phyloP scores from a whole-genome alignment of 23 tunicate species.

The Clavelina lepadiformis region DNA sequence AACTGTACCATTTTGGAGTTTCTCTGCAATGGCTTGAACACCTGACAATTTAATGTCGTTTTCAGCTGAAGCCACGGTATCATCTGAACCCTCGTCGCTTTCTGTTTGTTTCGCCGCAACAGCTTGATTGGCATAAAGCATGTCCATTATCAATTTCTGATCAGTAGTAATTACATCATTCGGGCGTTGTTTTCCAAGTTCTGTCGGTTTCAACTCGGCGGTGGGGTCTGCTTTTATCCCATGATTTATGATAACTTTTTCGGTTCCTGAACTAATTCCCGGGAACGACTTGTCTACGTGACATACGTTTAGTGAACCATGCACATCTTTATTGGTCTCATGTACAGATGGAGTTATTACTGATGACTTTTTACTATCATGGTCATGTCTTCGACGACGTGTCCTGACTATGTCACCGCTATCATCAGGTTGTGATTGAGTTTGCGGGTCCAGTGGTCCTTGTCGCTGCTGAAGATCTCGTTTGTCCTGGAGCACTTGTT shows the following conservation, averaged over 20 bases:
- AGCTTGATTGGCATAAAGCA: slow-evolving; percentile 84
- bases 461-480: slow-evolving; percentile 4
- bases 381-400: slow-evolving; percentile 14
- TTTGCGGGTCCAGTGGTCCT: background rate
- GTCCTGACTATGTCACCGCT: slow-evolving; percentile 6
- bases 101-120: slow-evolving; percentile 62
- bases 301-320: too few relatives aligned
- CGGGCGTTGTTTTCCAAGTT: too few relatives aligned
- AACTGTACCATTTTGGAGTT: slow-evolving; percentile 16
- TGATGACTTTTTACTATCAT: too few relatives aligned
- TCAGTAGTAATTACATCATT: slow-evolving; percentile 52
- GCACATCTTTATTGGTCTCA: too few relatives aligned
- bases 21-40: slow-evolving; percentile 46
- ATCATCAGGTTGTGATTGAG: background rate
- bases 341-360: too few relatives aligned
- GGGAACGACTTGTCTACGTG: too few relatives aligned
- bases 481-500: slow-evolving; percentile 1
- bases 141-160: slow-evolving; percentile 77
- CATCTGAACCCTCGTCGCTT: slow-evolving; percentile 79
- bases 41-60: slow-evolving; percentile 8
- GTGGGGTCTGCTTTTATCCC: too few relatives aligned
- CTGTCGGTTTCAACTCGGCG: too few relatives aligned
- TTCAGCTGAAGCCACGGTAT: slow-evolving; percentile 16
- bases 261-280: too few relatives aligned
- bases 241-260: too few relatives aligned